Evolutionary conservation across 2,888 invertebrate genomes (phyloP).

Genomic region (Allygus modestus): DNA sequence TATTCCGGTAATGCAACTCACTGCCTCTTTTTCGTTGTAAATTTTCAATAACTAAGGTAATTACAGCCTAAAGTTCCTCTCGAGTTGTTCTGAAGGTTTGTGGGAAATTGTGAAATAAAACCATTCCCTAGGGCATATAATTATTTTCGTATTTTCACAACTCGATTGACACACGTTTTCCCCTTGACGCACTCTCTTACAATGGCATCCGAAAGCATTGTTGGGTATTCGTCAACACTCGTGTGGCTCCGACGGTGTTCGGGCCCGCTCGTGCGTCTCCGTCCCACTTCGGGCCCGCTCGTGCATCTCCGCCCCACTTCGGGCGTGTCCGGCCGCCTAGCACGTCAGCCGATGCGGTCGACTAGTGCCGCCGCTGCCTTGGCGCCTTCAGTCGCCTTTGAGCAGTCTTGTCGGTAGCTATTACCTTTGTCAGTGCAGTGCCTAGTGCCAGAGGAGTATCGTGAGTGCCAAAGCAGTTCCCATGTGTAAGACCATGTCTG

Average conservation of each 20-base stretch:
- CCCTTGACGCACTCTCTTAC: background rate
- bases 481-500: constrained; percentile 71
- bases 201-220: background rate
- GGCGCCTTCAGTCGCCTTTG: background rate
- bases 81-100: too few species aligned
- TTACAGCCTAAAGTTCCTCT: too few species aligned
- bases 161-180: background rate
- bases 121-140: too few species aligned
- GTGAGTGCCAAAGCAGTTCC: constrained; percentile 5
- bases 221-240: background rate
- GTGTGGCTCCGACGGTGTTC: background rate
- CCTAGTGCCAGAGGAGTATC: background rate
- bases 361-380: constrained; percentile 2
- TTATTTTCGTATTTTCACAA: too few species aligned
- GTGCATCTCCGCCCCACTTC: background rate
- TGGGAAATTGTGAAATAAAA: too few species aligned
- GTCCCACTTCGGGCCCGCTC: constrained; percentile 4
- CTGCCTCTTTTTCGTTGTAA: too few species aligned
- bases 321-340: constrained; percentile 1
- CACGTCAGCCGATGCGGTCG: background rate
- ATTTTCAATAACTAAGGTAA: too few species aligned
- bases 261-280: constrained; percentile 2
- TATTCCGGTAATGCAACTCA: too few species aligned
- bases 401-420: background rate
- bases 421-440: constrained; percentile 7